Evolutionary conservation across 2,113 vertebrate species (phyloP).

Genomic region (pig (Sus scrofa)): T2T-Sscrofa CM000829.6:33419001-33419500

Average conservation of each 20-base stretch:
- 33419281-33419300: neutral
- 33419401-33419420: neutral
- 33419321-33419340: neutral
- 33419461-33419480: neutral
- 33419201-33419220: accelerated
- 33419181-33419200: neutral
- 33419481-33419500: neutral
- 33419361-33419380: neutral
- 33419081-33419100: neutral
- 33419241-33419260: neutral
- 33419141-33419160: neutral
- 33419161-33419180: neutral
- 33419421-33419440: accelerated
- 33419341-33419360: accelerated
- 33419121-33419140: neutral
- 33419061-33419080: neutral
- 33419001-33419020: neutral
- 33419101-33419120: neutral
- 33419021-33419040: accelerated
- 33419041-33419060: neutral
- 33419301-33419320: no score
- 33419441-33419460: neutral
- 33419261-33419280: neutral
- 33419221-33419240: neutral
- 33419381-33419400: neutral